Conservation (phyloP, 2,888 invertebrate genomes). For the Merodon equestris region DNA sequence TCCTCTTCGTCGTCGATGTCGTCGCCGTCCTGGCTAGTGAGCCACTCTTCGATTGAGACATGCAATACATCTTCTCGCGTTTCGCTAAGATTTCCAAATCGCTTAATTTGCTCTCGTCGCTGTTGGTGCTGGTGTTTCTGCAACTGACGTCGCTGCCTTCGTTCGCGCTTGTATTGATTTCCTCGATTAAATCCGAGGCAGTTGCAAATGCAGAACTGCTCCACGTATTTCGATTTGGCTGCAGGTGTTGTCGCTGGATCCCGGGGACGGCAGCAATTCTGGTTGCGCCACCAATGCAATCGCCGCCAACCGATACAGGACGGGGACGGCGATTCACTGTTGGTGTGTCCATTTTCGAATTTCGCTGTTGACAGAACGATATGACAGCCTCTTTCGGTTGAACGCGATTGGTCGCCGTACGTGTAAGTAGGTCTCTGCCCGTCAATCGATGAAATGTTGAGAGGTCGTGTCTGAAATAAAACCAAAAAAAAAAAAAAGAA, state of each 20-base stretch:
- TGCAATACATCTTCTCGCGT: slow-evolving; percentile 79
- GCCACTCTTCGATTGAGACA: slow-evolving; percentile 80
- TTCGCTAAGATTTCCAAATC: slow-evolving; percentile 85
- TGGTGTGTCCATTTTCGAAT: slow-evolving; percentile 80
- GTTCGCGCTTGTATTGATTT: slow-evolving; percentile 77
- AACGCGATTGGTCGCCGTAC: slow-evolving; percentile 77
- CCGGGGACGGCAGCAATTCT: slow-evolving; percentile 29
- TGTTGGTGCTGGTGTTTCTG: slow-evolving; percentile 76
- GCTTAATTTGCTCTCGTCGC: slow-evolving; percentile 79
- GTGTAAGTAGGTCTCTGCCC: slow-evolving; percentile 79
- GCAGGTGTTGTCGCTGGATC: slow-evolving; percentile 74
- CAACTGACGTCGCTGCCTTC: slow-evolving; percentile 74
- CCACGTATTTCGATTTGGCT: slow-evolving; percentile 82
- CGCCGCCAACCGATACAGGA: slow-evolving; percentile 70
- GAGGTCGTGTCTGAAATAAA: slow-evolving; percentile 78
- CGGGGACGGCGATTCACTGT: slow-evolving; percentile 78
- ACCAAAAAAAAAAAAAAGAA: neutral
- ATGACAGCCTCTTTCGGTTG: slow-evolving; percentile 79
- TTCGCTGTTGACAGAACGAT: slow-evolving; percentile 79
- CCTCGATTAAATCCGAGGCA: slow-evolving; percentile 71
- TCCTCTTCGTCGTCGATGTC: slow-evolving; percentile 74
- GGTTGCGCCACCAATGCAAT: slow-evolving; percentile 53
- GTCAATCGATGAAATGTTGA: slow-evolving; percentile 79
- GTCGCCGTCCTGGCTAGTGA: slow-evolving; percentile 77
- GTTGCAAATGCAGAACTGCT: slow-evolving; percentile 84